These are phyloP conservation scores for Periparus ater DNA, from an alignment of 2,797 vertebrate species.

Conservation along the genomic window DNA sequence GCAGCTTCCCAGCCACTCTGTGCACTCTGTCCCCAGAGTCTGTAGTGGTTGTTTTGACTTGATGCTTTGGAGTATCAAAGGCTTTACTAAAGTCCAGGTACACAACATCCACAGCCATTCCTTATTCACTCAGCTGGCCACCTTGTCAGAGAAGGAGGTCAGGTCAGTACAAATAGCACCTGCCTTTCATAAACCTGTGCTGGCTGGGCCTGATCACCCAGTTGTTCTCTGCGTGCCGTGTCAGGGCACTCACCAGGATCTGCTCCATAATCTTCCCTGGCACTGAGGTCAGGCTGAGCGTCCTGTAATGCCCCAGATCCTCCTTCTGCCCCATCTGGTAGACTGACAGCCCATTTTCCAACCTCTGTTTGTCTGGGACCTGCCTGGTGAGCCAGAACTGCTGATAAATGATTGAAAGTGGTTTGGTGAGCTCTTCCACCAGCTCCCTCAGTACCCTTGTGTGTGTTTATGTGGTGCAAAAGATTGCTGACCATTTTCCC, in stretches of 20 bases:
- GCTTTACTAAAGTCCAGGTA: neutral
- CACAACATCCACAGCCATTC: neutral
- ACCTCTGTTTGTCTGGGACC: neutral
- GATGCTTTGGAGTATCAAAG: neutral
- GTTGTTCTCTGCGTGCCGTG: accelerated
- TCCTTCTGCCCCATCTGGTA: neutral
- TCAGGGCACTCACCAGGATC: neutral
- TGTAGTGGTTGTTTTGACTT: neutral
- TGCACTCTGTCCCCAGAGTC: neutral
- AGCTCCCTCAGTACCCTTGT: neutral
- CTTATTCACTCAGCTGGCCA: neutral
- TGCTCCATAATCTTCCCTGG: neutral
- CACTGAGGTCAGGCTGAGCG: neutral
- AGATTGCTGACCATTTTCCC: neutral
- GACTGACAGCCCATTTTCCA: neutral
- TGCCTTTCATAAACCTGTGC: neutral
- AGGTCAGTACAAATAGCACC: neutral
- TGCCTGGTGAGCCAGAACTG: neutral
- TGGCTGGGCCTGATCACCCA: neutral
- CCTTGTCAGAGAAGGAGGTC: neutral
- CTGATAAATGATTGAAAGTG: neutral
- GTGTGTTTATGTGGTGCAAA: neutral
- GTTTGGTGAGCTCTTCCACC: neutral
- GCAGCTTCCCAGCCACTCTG: neutral
- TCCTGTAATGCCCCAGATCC: neutral